phyloP scores from a whole-genome alignment of 30 jellyfish, hydroid and myxozoan genomes.

The Phacellophora camtschatica region DNA sequence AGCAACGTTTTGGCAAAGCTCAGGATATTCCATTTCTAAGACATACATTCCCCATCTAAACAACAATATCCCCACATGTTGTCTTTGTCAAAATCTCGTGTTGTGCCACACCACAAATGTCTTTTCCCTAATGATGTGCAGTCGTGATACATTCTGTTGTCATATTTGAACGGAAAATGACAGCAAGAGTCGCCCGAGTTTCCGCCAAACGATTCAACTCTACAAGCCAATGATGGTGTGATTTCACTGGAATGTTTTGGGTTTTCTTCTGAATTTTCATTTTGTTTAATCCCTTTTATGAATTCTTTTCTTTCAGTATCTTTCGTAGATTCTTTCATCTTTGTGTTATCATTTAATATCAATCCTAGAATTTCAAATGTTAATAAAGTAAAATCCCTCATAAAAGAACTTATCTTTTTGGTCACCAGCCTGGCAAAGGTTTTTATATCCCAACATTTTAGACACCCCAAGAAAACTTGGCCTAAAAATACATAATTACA shows the following conservation, averaged over 20 bases:
- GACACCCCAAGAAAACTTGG: too few relatives aligned
- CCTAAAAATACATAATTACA: too few relatives aligned
- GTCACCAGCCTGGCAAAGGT: too few relatives aligned
- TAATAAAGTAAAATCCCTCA: background rate
- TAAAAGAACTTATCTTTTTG: too few relatives aligned
- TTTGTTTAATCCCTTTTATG: background rate
- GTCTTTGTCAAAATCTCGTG: slow-evolving; percentile 64
- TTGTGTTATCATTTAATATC: background rate
- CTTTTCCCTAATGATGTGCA: slow-evolving; percentile 22
- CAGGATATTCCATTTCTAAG: background rate
- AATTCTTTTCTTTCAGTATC: background rate
- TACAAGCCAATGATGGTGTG: slow-evolving; percentile 7
- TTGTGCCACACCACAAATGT: slow-evolving; percentile 76
- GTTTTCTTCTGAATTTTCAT: background rate
- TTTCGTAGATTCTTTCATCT: background rate
- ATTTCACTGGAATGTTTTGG: background rate
- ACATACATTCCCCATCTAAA: slow-evolving; percentile 49
- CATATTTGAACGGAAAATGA: slow-evolving; percentile 61
- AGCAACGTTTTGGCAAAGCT: slow-evolving; percentile 16
- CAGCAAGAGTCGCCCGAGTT: slow-evolving; percentile 52
- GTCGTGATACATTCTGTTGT: slow-evolving; percentile 51
- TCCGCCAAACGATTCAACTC: slow-evolving; percentile 72
- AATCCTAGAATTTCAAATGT: background rate
- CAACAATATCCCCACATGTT: slow-evolving; percentile 75
- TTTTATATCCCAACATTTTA: too few relatives aligned